These are phyloP conservation scores for Podarcis muralis DNA, from an alignment of 2,113 vertebrate species.

Conservation along the genomic window DNA sequence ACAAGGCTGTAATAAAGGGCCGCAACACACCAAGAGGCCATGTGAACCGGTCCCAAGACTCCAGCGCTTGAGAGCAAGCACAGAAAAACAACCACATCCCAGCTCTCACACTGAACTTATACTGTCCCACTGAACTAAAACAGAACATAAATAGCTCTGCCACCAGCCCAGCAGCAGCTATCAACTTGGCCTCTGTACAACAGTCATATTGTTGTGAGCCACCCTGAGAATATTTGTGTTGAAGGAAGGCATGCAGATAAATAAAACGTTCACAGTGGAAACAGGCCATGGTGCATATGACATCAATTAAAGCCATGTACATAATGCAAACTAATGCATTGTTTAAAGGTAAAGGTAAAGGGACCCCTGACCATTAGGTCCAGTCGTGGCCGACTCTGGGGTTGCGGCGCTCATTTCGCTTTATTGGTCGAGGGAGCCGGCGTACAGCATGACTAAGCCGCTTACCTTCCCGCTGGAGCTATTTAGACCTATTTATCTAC, in stretches of 20 bases:
- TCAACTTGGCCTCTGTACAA: neutral
- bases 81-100: neutral
- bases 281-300: neutral
- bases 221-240: neutral
- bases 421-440: too few relatives aligned
- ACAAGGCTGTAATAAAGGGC: neutral
- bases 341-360: neutral
- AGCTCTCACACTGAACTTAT: neutral
- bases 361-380: too few relatives aligned
- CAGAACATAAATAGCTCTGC: neutral
- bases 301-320: neutral
- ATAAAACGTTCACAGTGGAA: neutral
- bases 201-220: neutral
- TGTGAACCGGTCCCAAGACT: neutral
- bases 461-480: too few relatives aligned
- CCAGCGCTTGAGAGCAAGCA: neutral
- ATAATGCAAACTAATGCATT: neutral
- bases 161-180: neutral
- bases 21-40: neutral
- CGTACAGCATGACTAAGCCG: too few relatives aligned
- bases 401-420: too few relatives aligned
- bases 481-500: too few relatives aligned
- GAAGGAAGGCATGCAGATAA: neutral
- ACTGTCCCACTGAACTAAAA: neutral
- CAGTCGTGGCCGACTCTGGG: too few relatives aligned